Percentiles rank a stretch among this genome's conserved stretches.
Conservation (phyloP, 2,888 invertebrate genomes). For the Ormyrus thymus region DNA sequence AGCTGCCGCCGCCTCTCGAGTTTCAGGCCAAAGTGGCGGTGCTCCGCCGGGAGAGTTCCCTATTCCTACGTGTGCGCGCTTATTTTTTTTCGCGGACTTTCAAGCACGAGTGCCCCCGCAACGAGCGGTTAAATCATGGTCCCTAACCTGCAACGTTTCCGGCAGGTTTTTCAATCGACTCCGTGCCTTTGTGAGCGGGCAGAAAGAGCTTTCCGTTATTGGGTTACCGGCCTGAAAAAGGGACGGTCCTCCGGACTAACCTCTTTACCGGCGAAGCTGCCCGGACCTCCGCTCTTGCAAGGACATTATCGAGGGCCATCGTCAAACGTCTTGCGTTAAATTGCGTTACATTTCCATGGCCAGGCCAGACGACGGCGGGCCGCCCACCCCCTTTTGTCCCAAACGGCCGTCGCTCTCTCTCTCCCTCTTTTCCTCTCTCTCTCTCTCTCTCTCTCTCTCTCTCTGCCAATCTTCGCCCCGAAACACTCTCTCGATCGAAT, state of each 20-base stretch:
- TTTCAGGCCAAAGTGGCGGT: too few species aligned
- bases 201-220: conserved; percentile 49
- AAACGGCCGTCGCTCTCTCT: conserved; percentile 29
- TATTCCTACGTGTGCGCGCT: too few species aligned
- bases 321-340: conserved; percentile 66
- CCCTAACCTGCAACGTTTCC: neutral
- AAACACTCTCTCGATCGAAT: neutral
- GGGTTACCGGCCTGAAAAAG: conserved; percentile 20
- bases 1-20: neutral
- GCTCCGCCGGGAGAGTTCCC: too few species aligned
- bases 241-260: conserved; percentile 46
- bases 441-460: neutral
- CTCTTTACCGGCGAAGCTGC: conserved; percentile 58
- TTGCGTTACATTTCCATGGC: conserved; percentile 68
- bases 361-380: conserved; percentile 59
- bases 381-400: conserved; percentile 62
- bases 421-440: neutral
- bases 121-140: conserved; percentile 14
- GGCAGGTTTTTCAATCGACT: conserved; percentile 19
- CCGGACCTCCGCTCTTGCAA: conserved; percentile 56
- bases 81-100: neutral
- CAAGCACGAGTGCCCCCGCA: neutral
- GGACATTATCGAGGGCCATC: conserved; percentile 64
- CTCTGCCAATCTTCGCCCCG: neutral
- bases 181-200: conserved; percentile 21